Evolutionary conservation across 2,797 vertebrate genomes (phyloP), one percentile per base, ranked within the genome.

Genomic region (Euphonia xanthogaster): DNA sequence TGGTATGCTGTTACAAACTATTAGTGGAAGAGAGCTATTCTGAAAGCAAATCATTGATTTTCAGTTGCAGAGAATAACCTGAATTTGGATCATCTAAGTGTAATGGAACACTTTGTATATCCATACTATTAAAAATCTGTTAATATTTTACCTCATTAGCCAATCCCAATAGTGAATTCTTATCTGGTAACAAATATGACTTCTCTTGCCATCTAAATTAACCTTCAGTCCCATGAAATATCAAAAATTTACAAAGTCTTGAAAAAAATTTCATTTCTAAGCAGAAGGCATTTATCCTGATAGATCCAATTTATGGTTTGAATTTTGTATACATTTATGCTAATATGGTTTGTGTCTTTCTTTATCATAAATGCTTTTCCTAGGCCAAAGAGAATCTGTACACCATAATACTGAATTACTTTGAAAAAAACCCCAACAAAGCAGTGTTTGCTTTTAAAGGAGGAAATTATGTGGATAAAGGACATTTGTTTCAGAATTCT

Each of bases 81-180:
- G 53, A 61, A 51, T 86, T 80, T 90, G 48, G 54, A 86, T 89
- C 57, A 55, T 74, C 37, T 75, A 50, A 83, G 14, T 65, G 75
- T 61, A 80, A 20, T 37, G 42, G 51, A 86, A 86, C 39, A 42
- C 39, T 90, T 48, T 28, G 21, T 67, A 22, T n/a, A 60, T 57
- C 23, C 35, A 72, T 31, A 55, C 63, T 72, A 80, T 92, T 92
- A 82, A 89, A 88, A 96, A 58, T 16, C 39, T 77, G 58, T 85
- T 70, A 92, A 80, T 94, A 75, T 86, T 95, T 95, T 75, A 83
- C 62, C 19, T 88, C 28, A 51, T 92, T 89, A 76, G 35, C 65
- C 42, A 24, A 50, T 91, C n/a, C n/a, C 42, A 61, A 11, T 18
- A 30, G 13, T 28, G 35, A 74, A 19, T 65, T 89, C 24, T 71